Evolutionary conservation across 2,113 vertebrate genomes (phyloP).

Genomic region (Rhea americana): DNA sequence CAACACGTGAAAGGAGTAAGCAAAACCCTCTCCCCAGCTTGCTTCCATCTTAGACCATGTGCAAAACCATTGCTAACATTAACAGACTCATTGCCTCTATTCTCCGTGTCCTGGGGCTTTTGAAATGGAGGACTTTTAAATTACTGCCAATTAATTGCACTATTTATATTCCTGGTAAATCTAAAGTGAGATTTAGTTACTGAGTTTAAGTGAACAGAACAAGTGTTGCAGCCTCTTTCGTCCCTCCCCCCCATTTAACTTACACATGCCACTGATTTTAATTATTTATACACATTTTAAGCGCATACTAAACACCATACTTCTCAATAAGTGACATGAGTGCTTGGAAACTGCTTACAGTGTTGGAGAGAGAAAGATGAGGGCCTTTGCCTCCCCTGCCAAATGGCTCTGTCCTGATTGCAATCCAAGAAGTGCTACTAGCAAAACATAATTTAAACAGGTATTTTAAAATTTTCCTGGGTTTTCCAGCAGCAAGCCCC

Average conservation of each 20-base stretch:
- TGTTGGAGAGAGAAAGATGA: background rate
- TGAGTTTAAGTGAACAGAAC: conserved; percentile 12
- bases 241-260: background rate
- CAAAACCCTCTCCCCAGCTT: background rate
- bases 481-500: background rate
- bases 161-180: conserved; percentile 65
- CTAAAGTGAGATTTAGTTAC: conserved; percentile 52
- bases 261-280: background rate
- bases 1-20: background rate
- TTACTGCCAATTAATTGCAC: conserved; percentile 67
- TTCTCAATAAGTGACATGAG: background rate
- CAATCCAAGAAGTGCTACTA: background rate
- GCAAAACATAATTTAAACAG: conserved; percentile 7
- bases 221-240: background rate
- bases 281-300: conserved; percentile 34
- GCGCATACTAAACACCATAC: background rate
- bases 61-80: background rate
- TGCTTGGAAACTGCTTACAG: background rate
- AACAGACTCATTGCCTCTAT: background rate
- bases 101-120: background rate
- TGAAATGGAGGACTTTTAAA: conserved; percentile 37
- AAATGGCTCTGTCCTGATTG: background rate
- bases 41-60: background rate
- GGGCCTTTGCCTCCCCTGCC: background rate
- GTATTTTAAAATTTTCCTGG: conserved; percentile 28